Conservation (phyloP, 2,797 vertebrate genomes). For the Lutjanus campechanus region DNA sequence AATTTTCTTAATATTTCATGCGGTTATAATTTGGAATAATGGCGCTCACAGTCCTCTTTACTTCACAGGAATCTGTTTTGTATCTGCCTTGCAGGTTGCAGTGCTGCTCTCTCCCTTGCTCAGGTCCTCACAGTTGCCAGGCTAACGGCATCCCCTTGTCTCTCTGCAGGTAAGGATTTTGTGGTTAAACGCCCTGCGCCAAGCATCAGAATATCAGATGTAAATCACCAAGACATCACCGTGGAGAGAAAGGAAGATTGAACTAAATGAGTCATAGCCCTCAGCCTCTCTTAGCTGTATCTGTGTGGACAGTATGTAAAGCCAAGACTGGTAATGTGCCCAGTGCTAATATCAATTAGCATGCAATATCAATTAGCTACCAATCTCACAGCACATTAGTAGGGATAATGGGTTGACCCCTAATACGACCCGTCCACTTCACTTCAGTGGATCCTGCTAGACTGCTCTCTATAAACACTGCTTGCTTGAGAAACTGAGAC, state of each 20-base stretch:
- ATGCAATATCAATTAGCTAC: slow-evolving; percentile 86
- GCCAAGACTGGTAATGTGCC: slow-evolving; percentile 56
- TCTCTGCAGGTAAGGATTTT: slow-evolving; percentile 19
- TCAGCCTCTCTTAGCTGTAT: slow-evolving; percentile 60
- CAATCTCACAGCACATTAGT: slow-evolving; percentile 88
- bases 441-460: slow-evolving; percentile 64
- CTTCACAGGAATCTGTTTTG: slow-evolving; percentile 9
- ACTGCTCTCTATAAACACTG: slow-evolving; percentile 57
- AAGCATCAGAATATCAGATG: slow-evolving; percentile 44
- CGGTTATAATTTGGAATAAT: slow-evolving; percentile 31
- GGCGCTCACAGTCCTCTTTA: background rate
- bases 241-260: slow-evolving; percentile 63
- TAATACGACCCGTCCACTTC: slow-evolving; percentile 64
- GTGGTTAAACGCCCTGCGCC: slow-evolving; percentile 14
- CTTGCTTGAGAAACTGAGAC: slow-evolving; percentile 39
- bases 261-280: slow-evolving; percentile 68
- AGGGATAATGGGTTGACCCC: slow-evolving; percentile 84
- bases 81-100: slow-evolving; percentile 13
- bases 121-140: background rate
- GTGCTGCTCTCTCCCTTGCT: background rate
- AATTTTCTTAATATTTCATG: background rate
- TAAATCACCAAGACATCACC: slow-evolving; percentile 67
- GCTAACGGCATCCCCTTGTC: slow-evolving; percentile 7
- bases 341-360: slow-evolving; percentile 82
- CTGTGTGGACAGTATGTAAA: slow-evolving; percentile 63